Evolutionary conservation across 2,113 vertebrate species (phyloP).

Genomic region (Psittacara wagleri): DNA sequence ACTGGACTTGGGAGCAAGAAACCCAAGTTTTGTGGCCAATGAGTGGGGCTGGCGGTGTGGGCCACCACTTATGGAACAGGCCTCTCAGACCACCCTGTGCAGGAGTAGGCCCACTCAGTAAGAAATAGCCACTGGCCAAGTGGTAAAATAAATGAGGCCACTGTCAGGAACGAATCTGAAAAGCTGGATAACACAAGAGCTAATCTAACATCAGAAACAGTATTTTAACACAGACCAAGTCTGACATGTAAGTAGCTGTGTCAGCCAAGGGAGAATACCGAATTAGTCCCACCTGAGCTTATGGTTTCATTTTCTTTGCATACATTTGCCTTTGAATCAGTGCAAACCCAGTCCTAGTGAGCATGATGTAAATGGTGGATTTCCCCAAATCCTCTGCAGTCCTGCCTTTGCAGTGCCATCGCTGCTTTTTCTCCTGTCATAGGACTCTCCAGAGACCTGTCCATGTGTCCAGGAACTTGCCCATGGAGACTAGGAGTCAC

Average conservation of each 20-base stretch:
- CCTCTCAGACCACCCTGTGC: background rate
- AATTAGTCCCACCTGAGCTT: background rate
- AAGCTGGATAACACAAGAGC: background rate
- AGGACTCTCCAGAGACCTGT: background rate
- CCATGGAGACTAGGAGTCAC: background rate
- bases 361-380: background rate
- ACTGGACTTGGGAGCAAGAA: background rate
- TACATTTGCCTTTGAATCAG: background rate
- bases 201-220: background rate
- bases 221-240: background rate
- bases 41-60: rapidly evolving
- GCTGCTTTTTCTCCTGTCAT: background rate
- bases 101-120: background rate
- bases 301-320: background rate
- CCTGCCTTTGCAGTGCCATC: background rate
- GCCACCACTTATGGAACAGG: background rate
- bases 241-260: background rate
- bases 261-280: background rate
- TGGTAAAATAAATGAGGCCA: background rate
- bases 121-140: background rate
- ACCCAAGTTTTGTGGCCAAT: rapidly evolving
- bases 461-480: background rate
- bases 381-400: background rate
- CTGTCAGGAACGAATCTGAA: background rate
- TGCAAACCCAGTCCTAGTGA: background rate